These are phyloP conservation scores for Guaruba guarouba DNA, from an alignment of 2,113 vertebrate genomes.

Conservation along the genomic window DNA sequence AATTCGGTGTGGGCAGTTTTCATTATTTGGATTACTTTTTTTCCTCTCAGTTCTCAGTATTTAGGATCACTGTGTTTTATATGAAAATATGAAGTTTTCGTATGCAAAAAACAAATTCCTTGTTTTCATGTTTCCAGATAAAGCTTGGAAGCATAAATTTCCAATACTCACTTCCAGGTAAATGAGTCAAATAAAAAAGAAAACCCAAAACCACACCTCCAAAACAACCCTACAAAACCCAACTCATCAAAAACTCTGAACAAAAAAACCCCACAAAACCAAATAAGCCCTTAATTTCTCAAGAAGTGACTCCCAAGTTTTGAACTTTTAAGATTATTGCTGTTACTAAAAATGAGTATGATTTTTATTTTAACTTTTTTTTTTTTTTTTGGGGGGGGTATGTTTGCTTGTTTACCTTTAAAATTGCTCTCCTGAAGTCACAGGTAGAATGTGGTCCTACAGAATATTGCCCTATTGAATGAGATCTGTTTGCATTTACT, in stretches of 20 bases:
- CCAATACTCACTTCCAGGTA: neutral
- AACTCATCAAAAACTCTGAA: neutral
- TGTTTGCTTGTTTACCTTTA: neutral
- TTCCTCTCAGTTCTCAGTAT: neutral
- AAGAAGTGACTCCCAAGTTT: neutral
- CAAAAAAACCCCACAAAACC: neutral
- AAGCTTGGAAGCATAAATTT: neutral
- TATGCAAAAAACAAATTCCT: conserved; percentile 25
- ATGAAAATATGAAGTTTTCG: conserved; percentile 16
- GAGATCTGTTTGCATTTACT: neutral
- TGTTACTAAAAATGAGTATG: fast-evolving
- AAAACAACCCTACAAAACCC: neutral
- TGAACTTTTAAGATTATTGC: neutral
- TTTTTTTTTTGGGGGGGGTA: fast-evolving
- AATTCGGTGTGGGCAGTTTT: conserved; percentile 7
- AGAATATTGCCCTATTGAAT: neutral
- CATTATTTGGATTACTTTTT: conserved; percentile 11
- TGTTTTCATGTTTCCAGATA: neutral
- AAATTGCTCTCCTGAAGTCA: neutral
- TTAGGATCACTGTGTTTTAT: neutral
- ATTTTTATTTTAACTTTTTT: neutral
- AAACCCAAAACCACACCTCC: neutral
- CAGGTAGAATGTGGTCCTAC: neutral
- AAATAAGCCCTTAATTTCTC: neutral
- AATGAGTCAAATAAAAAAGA: neutral